These are phyloP conservation scores for Protula sp. DNA, from an alignment of 2,888 invertebrate species.

Conservation along the genomic window DNA sequence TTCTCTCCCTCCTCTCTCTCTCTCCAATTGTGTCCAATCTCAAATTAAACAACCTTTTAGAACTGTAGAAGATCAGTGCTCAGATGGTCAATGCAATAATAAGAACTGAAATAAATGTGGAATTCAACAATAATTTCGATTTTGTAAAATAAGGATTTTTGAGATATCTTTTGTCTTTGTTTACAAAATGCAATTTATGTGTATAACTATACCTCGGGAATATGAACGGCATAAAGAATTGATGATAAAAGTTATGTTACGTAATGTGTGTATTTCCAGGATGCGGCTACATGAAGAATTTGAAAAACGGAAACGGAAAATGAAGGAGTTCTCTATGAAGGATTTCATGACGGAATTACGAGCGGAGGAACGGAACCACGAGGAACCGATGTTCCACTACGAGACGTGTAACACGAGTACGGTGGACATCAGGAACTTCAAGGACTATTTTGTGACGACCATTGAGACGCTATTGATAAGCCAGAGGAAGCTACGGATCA, in stretches of 20 bases:
- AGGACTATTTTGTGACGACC: constrained; percentile 21
- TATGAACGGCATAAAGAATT: too few relatives aligned
- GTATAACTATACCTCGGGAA: too few relatives aligned
- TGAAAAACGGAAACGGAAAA: not conserved
- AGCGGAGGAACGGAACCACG: constrained; percentile 6
- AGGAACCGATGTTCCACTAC: constrained; percentile 15
- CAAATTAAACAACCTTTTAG: too few relatives aligned
- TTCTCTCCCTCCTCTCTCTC: not conserved
- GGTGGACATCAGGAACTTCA: constrained; percentile 20
- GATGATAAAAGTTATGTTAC: too few relatives aligned
- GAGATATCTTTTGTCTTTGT: too few relatives aligned
- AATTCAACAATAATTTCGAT: too few relatives aligned
- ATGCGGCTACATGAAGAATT: not conserved
- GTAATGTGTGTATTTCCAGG: not conserved
- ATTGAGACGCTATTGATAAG: constrained; percentile 22
- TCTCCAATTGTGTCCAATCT: too few relatives aligned
- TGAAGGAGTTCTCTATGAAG: not conserved
- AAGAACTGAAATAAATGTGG: too few relatives aligned
- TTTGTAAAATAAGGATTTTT: too few relatives aligned
- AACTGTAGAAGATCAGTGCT: too few relatives aligned
- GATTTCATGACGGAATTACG: constrained; percentile 14
- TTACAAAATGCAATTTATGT: too few relatives aligned
- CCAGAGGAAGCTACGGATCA: constrained; percentile 19
- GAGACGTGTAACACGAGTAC: constrained; percentile 15
- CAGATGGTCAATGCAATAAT: too few relatives aligned